Conservation (phyloP, 2,888 invertebrate genomes). For the Limulus polyphemus region DNA sequence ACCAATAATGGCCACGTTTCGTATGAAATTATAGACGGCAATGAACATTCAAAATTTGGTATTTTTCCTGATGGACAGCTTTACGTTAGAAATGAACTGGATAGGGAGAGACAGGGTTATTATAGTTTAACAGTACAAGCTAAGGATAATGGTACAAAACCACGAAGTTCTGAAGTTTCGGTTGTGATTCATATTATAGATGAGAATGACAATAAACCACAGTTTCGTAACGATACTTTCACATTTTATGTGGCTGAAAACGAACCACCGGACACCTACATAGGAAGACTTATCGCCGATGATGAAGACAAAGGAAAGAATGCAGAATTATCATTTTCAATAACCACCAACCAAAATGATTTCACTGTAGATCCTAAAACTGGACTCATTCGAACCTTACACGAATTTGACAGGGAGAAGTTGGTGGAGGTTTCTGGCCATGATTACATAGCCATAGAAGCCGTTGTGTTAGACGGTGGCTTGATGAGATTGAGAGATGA, state of each 20-base stretch:
- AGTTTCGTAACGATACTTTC: constrained; percentile 80
- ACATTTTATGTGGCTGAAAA: constrained; percentile 79
- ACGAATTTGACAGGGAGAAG: constrained; percentile 77
- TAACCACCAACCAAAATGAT: constrained; percentile 49
- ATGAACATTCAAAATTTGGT: constrained; percentile 72
- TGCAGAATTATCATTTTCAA: constrained; percentile 72
- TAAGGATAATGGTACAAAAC: constrained; percentile 62
- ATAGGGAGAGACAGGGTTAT: constrained; percentile 81
- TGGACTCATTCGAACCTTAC: constrained; percentile 74
- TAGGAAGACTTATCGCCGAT: constrained; percentile 75
- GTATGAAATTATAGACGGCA: constrained; percentile 74
- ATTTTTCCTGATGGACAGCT: constrained; percentile 89
- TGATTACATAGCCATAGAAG: constrained; percentile 66
- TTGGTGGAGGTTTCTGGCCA: constrained; percentile 62
- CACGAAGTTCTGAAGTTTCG: constrained; percentile 64
- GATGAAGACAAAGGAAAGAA: constrained; percentile 84
- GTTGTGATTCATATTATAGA: constrained; percentile 87
- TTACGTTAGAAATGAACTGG: constrained; percentile 70
- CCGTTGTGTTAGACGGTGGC: constrained; percentile 75
- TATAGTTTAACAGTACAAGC: constrained; percentile 77
- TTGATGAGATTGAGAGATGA: constrained; percentile 55
- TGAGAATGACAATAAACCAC: constrained; percentile 90
- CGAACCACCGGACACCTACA: constrained; percentile 74
- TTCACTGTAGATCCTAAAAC: constrained; percentile 75
- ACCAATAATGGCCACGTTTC: constrained; percentile 64